phyloP scores from a whole-genome alignment of 2,797 vertebrate species.

The Benthosema pterotum region DNA sequence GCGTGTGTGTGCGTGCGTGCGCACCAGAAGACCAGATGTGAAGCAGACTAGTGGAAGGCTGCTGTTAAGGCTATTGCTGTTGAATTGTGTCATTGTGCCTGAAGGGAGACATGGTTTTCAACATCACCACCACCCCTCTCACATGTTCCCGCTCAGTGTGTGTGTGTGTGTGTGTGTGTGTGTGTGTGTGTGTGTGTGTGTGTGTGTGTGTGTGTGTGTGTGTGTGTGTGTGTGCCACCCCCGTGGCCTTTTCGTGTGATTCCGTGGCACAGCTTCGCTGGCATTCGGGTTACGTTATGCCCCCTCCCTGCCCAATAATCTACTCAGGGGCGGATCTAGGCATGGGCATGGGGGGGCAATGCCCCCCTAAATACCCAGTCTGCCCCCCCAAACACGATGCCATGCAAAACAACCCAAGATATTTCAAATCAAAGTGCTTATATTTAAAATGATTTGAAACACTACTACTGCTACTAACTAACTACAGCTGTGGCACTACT shows the following conservation, averaged over 20 bases:
- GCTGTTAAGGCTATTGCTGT: constrained; percentile 65
- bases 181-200: constrained; percentile 15
- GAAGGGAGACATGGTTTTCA: constrained; percentile 50
- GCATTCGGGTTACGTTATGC: constrained; percentile 25
- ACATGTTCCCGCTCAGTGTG: constrained; percentile 16
- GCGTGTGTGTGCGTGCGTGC: constrained; percentile 24
- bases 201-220: constrained; percentile 21
- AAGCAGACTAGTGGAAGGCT: constrained; percentile 66
- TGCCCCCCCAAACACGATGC: no score
- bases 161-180: neutral
- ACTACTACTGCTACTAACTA: no score
- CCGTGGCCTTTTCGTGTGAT: constrained; percentile 35
- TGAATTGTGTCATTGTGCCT: constrained; percentile 69
- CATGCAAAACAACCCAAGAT: no score
- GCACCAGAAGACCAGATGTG: constrained; percentile 77
- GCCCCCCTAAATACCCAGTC: no score
- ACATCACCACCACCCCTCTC: constrained; percentile 38
- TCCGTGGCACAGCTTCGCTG: constrained; percentile 10
- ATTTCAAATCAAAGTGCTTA: no score
- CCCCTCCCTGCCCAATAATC: no score
- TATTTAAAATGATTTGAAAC: no score
- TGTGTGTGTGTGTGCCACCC: constrained; percentile 36
- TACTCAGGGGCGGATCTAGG: no score
- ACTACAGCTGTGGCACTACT: no score
- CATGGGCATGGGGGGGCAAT: no score